Percentiles rank a stretch among this genome's conserved stretches.
These are phyloP conservation scores for Orthosia cruda DNA, from an alignment of 2,888 invertebrate species.

Conservation along the genomic window DNA sequence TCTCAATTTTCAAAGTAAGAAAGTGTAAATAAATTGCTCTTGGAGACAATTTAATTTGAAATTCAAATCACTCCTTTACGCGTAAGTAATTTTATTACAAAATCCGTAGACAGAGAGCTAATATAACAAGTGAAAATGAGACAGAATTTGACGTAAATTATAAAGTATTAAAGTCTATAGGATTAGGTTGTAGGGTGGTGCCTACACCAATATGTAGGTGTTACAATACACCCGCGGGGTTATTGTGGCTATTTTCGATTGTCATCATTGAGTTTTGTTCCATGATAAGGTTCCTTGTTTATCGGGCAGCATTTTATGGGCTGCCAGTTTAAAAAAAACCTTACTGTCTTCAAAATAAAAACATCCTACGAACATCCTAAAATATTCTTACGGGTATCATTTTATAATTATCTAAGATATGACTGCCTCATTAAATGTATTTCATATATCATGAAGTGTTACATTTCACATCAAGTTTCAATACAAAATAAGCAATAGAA, in stretches of 20 bases:
- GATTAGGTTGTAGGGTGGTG: too few species aligned
- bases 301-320: neutral
- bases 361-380: too few species aligned
- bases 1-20: conserved; percentile 12
- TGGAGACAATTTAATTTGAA: conserved; percentile 48
- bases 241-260: neutral
- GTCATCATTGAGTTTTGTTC: neutral
- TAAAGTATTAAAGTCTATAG: neutral
- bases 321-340: neutral
- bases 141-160: conserved; percentile 1
- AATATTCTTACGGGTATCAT: neutral
- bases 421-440: neutral
- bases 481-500: conserved; percentile 15
- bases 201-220: neutral
- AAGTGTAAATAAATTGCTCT: conserved; percentile 31
- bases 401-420: too few species aligned
- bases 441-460: neutral
- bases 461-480: neutral
- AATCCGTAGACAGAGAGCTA: conserved; percentile 24
- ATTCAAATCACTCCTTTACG: conserved; percentile 47
- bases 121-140: conserved; percentile 31
- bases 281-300: neutral
- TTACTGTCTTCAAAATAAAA: neutral
- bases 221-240: neutral
- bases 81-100: conserved; percentile 44